Conservation (phyloP, 2,888 invertebrate genomes). For the Unio delphinus region DNA sequence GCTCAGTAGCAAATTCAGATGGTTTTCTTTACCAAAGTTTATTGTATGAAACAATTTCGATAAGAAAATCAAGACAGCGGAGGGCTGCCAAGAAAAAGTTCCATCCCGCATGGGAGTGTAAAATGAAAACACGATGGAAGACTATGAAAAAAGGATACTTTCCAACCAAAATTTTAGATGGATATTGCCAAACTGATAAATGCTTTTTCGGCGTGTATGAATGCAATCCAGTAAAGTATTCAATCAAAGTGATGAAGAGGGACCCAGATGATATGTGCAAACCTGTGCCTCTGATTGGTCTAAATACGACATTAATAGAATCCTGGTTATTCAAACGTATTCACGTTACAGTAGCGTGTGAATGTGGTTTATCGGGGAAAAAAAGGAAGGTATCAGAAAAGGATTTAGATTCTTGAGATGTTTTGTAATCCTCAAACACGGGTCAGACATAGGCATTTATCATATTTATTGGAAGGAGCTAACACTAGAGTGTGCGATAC, state of each 20-base stretch:
- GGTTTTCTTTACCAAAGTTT: constrained; percentile 32
- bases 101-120: constrained; percentile 59
- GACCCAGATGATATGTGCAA: constrained; percentile 59
- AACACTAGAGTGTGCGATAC: too few relatives aligned
- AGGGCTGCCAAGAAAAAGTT: constrained; percentile 30
- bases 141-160: constrained; percentile 55
- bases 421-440: too few relatives aligned
- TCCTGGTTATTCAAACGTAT: constrained; percentile 50
- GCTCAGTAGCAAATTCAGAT: constrained; percentile 14
- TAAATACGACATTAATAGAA: constrained; percentile 58
- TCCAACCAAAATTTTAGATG: constrained; percentile 54
- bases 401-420: too few relatives aligned
- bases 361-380: constrained; percentile 36
- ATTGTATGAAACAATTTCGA: constrained; percentile 17
- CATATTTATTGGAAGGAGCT: too few relatives aligned
- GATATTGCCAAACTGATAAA: constrained; percentile 51
- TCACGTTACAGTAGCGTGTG: constrained; percentile 58
- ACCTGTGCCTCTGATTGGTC: constrained; percentile 55
- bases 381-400: too few relatives aligned
- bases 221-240: constrained; percentile 61
- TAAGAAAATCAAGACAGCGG: constrained; percentile 19
- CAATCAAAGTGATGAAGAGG: constrained; percentile 56
- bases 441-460: too few relatives aligned
- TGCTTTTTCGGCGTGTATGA: constrained; percentile 62
- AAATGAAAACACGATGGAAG: constrained; percentile 44